Base-by-base conservation (phyloP, 2,113 vertebrate genomes). In the Lepidothrix coronata region DNA sequence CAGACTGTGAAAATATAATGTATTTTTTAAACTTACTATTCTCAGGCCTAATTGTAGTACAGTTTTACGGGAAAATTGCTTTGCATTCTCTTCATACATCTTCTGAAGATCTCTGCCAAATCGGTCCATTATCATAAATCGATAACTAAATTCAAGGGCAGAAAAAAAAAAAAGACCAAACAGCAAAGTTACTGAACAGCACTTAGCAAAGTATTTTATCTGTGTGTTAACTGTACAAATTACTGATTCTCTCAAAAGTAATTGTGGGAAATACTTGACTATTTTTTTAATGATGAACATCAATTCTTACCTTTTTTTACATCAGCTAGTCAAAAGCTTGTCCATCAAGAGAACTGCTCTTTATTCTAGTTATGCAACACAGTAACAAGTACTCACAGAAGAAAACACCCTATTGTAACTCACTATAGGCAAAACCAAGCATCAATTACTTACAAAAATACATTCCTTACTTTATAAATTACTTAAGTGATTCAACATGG, bases 71-170 rank as follows among this genome's bases (percentile, higher is more conserved):
- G 99, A 79, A 97, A 99, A 99, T 18, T 51, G 98, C 84, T 97
- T 98, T 82, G 97, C 98, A 74, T 98, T 97, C 88, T 98, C 98
- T 96, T 99, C 99, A 96, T 98, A 99, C 88, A 98, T 98, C 97
- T 99, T 99, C 98, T 99, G 99, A 93, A 99, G 98, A 96, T 99
- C 99, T 63, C 97, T 98, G 91, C 99, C 99, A 84, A 99, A 99
- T 89, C 99, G 96, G 95, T 99, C 99, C 96, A 99, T 99, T 68
- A 99, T 98, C 99, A 99, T 99, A 98, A 99, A 99, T 80, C 99
- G 98, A 41, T 99, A 99, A 92, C 99, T 99, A 89, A 94, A 97
- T 91, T 22, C 66, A 80, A 73, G 14, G 28, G 11, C 4, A 14
- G 14, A 22, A 10, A 8, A 51, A 44, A 57, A 37, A 55, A 55